Base-by-base conservation (phyloP, 2,797 vertebrate species). In the Takifugu rubripes region DNA sequence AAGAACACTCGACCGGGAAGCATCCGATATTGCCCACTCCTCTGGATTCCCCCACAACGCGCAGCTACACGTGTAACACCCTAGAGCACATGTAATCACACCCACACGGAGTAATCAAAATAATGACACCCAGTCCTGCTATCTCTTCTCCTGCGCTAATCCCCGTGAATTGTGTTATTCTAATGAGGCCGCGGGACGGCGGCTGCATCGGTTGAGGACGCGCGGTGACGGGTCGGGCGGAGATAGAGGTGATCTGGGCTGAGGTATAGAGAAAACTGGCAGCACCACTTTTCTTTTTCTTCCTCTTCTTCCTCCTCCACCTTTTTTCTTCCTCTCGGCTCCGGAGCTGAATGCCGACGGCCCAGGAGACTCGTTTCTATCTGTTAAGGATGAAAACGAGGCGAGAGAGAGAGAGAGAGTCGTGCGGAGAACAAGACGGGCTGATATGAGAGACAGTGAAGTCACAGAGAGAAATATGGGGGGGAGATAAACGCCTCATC, bases 401-500 rank as follows among this genome's bases (percentile, higher is more conserved):
- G 59, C 54, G 45, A 57, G 52, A 46, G 47, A 52, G 44, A 31
- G 56, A 63, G 57, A 68, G 50, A 6, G 27, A 66, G 52, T 53
- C 60, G 60, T 27, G 57, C 56, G 59, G 24, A 62, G 56, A 82
- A 68, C 5, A 49, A 45, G 49, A 59, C 25, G 60, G 52, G 74
- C 63, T 50, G 66, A 67, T 68, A 75, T 57, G 64, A 44, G 68
- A 79, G 70, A 68, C 64, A 67, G 72, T 65, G 75, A 82, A 78
- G 74, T 74, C 66, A 55, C 65, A 52, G 65, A 63, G 78, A 77
- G 67, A 74, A 68, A 80, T 69, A 54, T 68, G 66, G 27, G 49
- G 25, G 2, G 15, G 43, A 50, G 71, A 84, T 83, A 83, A 87
- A 83, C 51, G 78, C 85, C 78, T 88, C 81, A 84, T 85, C 78